Base-by-base conservation (phyloP, 1,140 invertebrate species). In the Asbolus verrucosus region DNA sequence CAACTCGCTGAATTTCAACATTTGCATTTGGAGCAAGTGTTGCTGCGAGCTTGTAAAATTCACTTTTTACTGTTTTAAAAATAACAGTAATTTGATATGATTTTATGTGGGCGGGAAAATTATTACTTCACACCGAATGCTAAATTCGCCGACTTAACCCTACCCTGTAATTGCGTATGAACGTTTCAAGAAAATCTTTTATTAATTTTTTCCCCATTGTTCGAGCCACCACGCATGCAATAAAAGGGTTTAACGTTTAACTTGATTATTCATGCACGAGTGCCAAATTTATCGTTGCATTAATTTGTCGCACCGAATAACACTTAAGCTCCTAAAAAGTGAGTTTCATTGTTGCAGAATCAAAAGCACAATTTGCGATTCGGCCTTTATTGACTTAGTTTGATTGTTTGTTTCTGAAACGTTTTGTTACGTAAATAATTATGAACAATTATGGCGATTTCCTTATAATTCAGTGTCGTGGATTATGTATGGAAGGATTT, bases 131-230 rank as follows among this genome's bases (percentile, higher is more conserved):
- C 46, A 54, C 46, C 27, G 46, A 54, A 54, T 54, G 21, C 21
- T 27, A 54, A 54, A 54, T 54, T 27, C 19, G 46, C 46, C 41
- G 9, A 50, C 43, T 50, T 50, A 19, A 50, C 43, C 43, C 43
- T 21, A 54, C 46, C 46, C 46, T 54, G 46, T 54, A 54, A 54
- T 54, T 54, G 46, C 27, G 21, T 13, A 27, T 21, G 19, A 1
- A 15, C 43, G 43, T 6, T 21, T 13, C 18, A 54, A 54, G 46
- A 54, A 50, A 54, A 54, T 54, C 46, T 54, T 54, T 54, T 54
- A 54, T 54, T 54, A 54, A 54, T 54, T 54, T 46, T 27, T 24
- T 21, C 19, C 21, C 46, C n/a, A 54, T 54, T 54, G 46, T 54
- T 54, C 27, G 24, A 21, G 46, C 19, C 46, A n/a, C n/a, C n/a